Conservation (phyloP, 2,888 invertebrate species). For the Dendrolimus houi region DNA sequence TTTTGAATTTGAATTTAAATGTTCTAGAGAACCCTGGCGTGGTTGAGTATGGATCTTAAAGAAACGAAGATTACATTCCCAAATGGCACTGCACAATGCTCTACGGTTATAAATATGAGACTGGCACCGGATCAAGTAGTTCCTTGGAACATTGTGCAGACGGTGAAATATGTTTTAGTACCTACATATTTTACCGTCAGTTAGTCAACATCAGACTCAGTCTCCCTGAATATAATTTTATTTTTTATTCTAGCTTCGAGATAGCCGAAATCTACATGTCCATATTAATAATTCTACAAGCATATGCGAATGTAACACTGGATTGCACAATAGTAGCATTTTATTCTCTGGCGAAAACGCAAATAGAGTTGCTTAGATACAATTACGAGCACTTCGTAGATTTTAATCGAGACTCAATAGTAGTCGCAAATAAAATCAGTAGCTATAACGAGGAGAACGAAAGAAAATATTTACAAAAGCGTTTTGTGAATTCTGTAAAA, state of each 20-base stretch:
- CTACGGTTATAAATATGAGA: too few species aligned
- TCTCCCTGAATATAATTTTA: too few species aligned
- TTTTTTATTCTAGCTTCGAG: conserved; percentile 38
- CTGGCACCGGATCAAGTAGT: too few species aligned
- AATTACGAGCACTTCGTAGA: conserved; percentile 42
- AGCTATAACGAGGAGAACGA: conserved; percentile 22
- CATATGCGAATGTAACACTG: conserved; percentile 49
- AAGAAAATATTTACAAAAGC: conserved; percentile 24
- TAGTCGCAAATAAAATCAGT: conserved; percentile 2
- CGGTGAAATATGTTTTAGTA: too few species aligned
- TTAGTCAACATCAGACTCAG: too few species aligned
- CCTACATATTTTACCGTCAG: too few species aligned
- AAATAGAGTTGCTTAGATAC: conserved; percentile 45
- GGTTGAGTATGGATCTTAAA: too few species aligned
- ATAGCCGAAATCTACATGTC: conserved; percentile 38
- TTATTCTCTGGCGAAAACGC: conserved; percentile 46
- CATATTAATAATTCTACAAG: conserved; percentile 41
- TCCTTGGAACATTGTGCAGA: too few species aligned
- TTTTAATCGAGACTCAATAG: conserved; percentile 4
- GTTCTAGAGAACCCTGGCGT: too few species aligned
- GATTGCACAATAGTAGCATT: conserved; percentile 56
- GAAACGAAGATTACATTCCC: too few species aligned
- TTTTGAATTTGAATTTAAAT: too few species aligned
- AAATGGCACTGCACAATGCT: too few species aligned
- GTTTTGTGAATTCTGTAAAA: conserved; percentile 36